Percentiles rank a stretch among this genome's conserved stretches.
Conservation (phyloP, 2,888 invertebrate genomes). For the Pedicia rivosa region DNA sequence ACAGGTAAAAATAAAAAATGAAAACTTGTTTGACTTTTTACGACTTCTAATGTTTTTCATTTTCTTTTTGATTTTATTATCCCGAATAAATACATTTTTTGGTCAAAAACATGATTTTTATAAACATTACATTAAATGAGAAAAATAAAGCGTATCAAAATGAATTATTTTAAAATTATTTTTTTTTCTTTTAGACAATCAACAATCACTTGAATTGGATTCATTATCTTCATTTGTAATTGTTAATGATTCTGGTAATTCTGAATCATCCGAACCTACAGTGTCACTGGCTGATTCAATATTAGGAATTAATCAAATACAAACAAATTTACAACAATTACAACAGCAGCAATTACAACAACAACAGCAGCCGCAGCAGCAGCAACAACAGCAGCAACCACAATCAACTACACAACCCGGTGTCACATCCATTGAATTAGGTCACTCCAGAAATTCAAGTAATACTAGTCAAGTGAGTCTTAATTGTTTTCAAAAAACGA, state of each 20-base stretch:
- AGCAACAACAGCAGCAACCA: constrained; percentile 11
- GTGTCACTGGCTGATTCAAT: constrained; percentile 11
- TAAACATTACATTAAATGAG: neutral
- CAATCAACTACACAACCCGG: constrained; percentile 8
- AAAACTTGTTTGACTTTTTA: too few species aligned
- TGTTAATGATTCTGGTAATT: constrained; percentile 29
- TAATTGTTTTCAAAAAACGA: too few species aligned
- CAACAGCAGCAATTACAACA: constrained; percentile 17
- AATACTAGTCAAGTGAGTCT: constrained; percentile 55
- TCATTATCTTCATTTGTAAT: constrained; percentile 22
- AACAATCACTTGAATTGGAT: constrained; percentile 18
- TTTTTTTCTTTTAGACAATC: constrained; percentile 3
- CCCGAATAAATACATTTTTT: too few species aligned
- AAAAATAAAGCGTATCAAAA: neutral
- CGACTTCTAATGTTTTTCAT: too few species aligned
- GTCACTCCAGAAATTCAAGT: constrained; percentile 59
- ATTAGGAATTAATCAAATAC: constrained; percentile 14
- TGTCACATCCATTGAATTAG: constrained; percentile 25
- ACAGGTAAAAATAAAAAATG: constrained; percentile 24
- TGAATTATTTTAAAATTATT: constrained; percentile 1
- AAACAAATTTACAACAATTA: constrained; percentile 21
- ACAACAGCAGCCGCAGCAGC: constrained; percentile 11
- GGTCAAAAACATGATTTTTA: too few species aligned
- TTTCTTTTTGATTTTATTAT: neutral
- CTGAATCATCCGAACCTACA: constrained; percentile 28